Evolutionary conservation across 92 coral and sea anemone genomes (phyloP).

Genomic region (Phenganax subtilis): DNA sequence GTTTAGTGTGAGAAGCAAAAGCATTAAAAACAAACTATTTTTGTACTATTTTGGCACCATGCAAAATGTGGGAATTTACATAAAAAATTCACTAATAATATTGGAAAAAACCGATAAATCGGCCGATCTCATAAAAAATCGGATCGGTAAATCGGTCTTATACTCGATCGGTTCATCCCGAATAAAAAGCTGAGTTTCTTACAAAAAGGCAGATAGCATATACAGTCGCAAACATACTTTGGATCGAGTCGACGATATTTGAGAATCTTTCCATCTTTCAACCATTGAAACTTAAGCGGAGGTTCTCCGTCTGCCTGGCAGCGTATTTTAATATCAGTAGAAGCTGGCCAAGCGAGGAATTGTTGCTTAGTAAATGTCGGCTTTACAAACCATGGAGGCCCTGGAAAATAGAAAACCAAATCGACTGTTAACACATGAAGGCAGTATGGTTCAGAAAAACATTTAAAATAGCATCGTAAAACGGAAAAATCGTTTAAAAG

Average conservation of each 20-base stretch:
- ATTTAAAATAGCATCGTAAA: too few species aligned
- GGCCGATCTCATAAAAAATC: too few species aligned
- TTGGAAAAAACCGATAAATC: too few species aligned
- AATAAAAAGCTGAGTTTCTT: too few species aligned
- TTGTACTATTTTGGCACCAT: too few species aligned
- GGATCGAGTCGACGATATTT: constrained; percentile 74
- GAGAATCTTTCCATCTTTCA: constrained; percentile 62
- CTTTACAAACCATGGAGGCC: constrained; percentile 24
- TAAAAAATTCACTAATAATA: too few species aligned
- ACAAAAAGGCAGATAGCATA: too few species aligned
- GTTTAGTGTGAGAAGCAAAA: too few species aligned
- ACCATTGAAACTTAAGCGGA: constrained; percentile 75
- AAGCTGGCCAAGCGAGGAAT: constrained; percentile 92
- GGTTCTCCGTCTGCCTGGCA: constrained; percentile 75
- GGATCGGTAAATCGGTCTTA: too few species aligned
- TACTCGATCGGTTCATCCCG: too few species aligned
- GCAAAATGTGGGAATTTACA: too few species aligned
- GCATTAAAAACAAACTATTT: too few species aligned
- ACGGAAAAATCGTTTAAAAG: background rate
- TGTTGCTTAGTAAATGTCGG: background rate
- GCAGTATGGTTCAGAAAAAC: background rate
- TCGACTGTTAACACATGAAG: background rate
- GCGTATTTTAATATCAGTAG: constrained; percentile 60
- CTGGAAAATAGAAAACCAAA: background rate
- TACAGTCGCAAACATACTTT: constrained; percentile 19